Evolutionary conservation across 2,888 invertebrate genomes (phyloP).

Genomic region (Agonopterix subpropinquella): DNA sequence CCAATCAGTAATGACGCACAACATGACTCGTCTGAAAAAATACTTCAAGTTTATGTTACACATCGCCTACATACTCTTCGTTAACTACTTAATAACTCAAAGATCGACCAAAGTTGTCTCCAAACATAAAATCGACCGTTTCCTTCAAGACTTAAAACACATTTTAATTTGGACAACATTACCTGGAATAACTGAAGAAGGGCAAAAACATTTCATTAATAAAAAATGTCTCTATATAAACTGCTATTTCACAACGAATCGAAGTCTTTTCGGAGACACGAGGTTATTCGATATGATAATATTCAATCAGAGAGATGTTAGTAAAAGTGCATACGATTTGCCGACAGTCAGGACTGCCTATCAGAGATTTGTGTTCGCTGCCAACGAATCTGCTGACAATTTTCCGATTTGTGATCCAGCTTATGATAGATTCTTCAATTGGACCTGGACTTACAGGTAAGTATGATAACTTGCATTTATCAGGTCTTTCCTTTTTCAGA

Average conservation of each 20-base stretch:
- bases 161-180: slow-evolving; percentile 50
- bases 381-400: slow-evolving; percentile 51
- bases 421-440: slow-evolving; percentile 56
- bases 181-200: slow-evolving; percentile 26
- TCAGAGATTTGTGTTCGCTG: slow-evolving; percentile 58
- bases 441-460: slow-evolving; percentile 65
- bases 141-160: slow-evolving; percentile 42
- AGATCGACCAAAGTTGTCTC: slow-evolving; percentile 12
- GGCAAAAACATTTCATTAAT: slow-evolving; percentile 35
- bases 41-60: slow-evolving; percentile 24
- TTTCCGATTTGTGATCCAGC: slow-evolving; percentile 44
- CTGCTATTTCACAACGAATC: slow-evolving; percentile 50
- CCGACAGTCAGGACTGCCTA: slow-evolving; percentile 30
- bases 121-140: slow-evolving; percentile 31
- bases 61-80: slow-evolving; percentile 15
- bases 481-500: too few species aligned
- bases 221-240: slow-evolving; percentile 36
- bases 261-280: slow-evolving; percentile 33
- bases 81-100: slow-evolving; percentile 20
- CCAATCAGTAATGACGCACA: background rate
- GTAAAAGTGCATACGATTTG: slow-evolving; percentile 16
- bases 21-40: slow-evolving; percentile 25
- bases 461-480: background rate
- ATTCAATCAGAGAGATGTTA: slow-evolving; percentile 44
- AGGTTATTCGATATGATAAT: slow-evolving; percentile 53